Percentiles rank a stretch among this genome's conserved stretches.
Conservation (phyloP, 2,797 vertebrate genomes). For the Hapalemur alaotrensis region DNA sequence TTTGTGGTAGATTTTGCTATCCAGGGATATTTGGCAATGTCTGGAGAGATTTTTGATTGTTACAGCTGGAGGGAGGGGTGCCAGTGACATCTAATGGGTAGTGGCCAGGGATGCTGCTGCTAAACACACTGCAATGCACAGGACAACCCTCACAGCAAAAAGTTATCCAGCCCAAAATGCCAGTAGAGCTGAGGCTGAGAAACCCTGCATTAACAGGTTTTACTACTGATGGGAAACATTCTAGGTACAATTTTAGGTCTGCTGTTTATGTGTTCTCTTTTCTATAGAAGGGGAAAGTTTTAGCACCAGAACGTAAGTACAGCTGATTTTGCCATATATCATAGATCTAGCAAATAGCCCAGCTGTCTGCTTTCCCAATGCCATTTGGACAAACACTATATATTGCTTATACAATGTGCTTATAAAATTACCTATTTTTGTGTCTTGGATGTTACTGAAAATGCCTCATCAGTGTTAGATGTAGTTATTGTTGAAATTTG, state of each 20-base stretch:
- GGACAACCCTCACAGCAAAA: neutral
- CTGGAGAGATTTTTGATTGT: neutral
- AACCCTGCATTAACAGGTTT: neutral
- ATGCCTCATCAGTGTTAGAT: neutral
- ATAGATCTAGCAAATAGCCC: neutral
- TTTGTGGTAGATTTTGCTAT: neutral
- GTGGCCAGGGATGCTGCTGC: neutral
- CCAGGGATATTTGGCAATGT: neutral
- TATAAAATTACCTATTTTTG: conserved; percentile 3
- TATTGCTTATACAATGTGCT: neutral
- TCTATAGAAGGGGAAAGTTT: neutral
- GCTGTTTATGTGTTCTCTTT: neutral
- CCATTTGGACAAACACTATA: neutral
- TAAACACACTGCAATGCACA: neutral
- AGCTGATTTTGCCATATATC: neutral
- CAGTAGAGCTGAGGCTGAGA: neutral
- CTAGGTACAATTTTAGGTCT: neutral
- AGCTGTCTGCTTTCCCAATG: neutral
- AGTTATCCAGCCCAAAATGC: neutral
- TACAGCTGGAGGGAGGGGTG: neutral
- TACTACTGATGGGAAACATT: neutral
- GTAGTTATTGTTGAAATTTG: neutral
- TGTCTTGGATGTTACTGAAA: neutral
- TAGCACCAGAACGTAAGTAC: neutral
- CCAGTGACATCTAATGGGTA: neutral